Evolutionary conservation across 2,888 invertebrate species (phyloP).

Genomic region (Lapara coniferarum): DNA sequence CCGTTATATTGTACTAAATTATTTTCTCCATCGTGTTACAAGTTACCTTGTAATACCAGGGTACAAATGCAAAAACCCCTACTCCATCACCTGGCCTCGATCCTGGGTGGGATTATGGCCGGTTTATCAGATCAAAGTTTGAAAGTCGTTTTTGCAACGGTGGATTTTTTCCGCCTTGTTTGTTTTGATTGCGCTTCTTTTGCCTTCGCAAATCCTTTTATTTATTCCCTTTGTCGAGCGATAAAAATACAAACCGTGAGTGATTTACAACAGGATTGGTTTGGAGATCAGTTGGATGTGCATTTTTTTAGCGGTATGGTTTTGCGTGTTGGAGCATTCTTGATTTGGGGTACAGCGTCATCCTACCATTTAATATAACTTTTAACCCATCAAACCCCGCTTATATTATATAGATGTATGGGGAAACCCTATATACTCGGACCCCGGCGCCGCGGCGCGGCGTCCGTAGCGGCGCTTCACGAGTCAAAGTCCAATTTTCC

Average conservation of each 20-base stretch:
- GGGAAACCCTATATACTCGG: no score
- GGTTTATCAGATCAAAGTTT: slow-evolving; percentile 47
- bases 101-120: slow-evolving; percentile 42
- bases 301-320: neutral
- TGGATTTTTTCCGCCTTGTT: slow-evolving; percentile 27
- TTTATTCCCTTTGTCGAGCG: slow-evolving; percentile 20
- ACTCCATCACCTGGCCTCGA: slow-evolving; percentile 41
- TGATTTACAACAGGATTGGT: slow-evolving; percentile 8
- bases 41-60: neutral
- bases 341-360: no score
- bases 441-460: no score
- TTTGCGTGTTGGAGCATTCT: neutral
- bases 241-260: slow-evolving; percentile 13
- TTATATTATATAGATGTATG: no score
- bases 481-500: no score
- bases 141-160: slow-evolving; percentile 34
- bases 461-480: no score
- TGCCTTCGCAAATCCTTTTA: slow-evolving; percentile 24
- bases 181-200: slow-evolving; percentile 28
- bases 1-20: no score
- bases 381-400: no score
- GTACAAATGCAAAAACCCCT: no score
- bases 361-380: no score
- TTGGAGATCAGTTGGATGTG: neutral
- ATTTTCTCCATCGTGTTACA: no score